These are phyloP conservation scores for Typhlichthys eigenmanni DNA, from an alignment of 2,797 vertebrate species.

Conservation along the genomic window DNA sequence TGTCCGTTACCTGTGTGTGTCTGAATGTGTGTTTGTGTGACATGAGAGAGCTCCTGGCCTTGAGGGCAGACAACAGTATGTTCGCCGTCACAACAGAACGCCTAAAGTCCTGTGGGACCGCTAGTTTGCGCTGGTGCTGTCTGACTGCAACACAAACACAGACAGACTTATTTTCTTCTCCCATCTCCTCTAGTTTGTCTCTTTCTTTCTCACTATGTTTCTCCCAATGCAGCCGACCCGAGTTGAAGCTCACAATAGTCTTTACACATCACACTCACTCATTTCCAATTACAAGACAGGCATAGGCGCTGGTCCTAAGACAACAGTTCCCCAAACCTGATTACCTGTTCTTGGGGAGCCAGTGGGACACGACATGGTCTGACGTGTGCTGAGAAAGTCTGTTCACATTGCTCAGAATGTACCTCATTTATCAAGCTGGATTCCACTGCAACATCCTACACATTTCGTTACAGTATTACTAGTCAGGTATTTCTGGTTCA, in stretches of 20 bases:
- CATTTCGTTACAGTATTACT: constrained; percentile 19
- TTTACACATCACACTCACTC: constrained; percentile 65
- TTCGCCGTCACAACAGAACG: constrained; percentile 52
- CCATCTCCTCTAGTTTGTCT: constrained; percentile 2
- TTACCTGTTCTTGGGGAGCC: constrained; percentile 66
- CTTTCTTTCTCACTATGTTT: constrained; percentile 21
- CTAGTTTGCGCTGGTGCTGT: constrained; percentile 34
- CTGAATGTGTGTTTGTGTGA: constrained; percentile 20
- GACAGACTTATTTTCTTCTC: constrained; percentile 23
- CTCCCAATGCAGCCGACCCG: background rate
- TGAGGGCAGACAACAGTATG: constrained; percentile 43
- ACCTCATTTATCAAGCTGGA: constrained; percentile 34
- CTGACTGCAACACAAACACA: constrained; percentile 12
- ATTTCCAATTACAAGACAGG: constrained; percentile 71
- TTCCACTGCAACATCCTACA: constrained; percentile 13
- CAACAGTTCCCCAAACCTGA: constrained; percentile 68
- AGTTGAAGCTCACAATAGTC: constrained; percentile 41
- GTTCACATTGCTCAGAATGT: constrained; percentile 44
- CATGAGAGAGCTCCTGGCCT: constrained; percentile 45
- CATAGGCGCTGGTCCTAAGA: constrained; percentile 58
- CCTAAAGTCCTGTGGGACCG: constrained; percentile 48
- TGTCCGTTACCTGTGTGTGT: constrained; percentile 7
- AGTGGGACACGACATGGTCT: constrained; percentile 59
- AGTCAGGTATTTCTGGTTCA: constrained; percentile 5
- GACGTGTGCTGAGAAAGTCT: no score